Evolutionary conservation across 2,113 vertebrate genomes (phyloP).

Genomic region (Lophochroa leadbeateri): DNA sequence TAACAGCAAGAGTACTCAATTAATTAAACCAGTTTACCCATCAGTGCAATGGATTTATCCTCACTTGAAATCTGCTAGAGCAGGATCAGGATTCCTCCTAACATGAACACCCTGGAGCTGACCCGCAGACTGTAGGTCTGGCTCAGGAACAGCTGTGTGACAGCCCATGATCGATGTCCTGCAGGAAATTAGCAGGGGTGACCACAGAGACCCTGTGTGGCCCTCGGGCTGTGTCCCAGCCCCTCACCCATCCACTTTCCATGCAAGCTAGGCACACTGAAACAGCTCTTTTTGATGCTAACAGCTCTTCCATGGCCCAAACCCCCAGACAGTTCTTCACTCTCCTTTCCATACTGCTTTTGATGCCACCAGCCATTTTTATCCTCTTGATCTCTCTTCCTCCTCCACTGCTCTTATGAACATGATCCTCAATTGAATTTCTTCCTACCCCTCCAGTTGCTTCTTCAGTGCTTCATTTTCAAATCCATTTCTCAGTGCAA

Average conservation of each 20-base stretch:
- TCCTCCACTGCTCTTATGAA: not conserved
- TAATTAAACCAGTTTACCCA: slow-evolving; percentile 4
- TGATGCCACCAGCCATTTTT: slow-evolving; percentile 2
- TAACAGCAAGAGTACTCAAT: not conserved
- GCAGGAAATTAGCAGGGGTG: not conserved
- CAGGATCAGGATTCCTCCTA: not conserved
- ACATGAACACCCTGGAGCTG: not conserved
- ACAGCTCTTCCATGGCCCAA: not conserved
- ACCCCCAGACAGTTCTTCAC: not conserved
- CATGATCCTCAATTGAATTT: not conserved
- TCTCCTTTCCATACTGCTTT: not conserved
- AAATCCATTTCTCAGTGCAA: slow-evolving; percentile 24
- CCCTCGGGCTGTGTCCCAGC: not conserved
- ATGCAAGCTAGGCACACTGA: not conserved
- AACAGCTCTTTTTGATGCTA: not conserved
- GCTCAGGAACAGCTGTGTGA: not conserved
- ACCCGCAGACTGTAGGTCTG: not conserved
- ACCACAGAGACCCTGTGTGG: not conserved
- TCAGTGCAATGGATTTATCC: not conserved
- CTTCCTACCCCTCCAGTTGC: not conserved
- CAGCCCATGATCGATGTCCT: not conserved
- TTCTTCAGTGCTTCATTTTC: not conserved
- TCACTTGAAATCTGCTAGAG: not conserved
- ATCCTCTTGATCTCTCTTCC: not conserved
- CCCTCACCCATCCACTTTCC: not conserved